Percentiles rank a stretch among this genome's conserved stretches.
These are phyloP conservation scores for Blera fallax DNA, from an alignment of 2,888 invertebrate species.

Conservation along the genomic window DNA sequence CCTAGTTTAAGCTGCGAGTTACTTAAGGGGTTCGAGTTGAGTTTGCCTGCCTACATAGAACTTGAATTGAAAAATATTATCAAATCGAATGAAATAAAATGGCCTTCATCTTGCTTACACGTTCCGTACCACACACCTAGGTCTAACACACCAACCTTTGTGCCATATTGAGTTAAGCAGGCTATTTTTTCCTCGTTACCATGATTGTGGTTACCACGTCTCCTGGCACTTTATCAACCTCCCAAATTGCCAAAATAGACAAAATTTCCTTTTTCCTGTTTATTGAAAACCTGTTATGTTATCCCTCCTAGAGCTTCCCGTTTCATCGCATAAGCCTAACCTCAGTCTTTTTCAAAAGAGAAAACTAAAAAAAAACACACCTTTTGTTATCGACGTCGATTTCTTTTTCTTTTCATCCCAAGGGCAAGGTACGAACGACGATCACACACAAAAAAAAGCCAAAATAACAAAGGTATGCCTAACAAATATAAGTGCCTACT, in stretches of 20 bases:
- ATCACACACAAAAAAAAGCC: not conserved
- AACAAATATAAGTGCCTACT: constrained; percentile 47
- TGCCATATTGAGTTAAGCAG: too few species aligned
- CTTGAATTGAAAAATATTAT: too few species aligned
- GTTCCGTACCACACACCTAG: too few species aligned
- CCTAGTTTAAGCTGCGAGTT: too few species aligned
- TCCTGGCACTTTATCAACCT: not conserved
- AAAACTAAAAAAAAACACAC: not conserved
- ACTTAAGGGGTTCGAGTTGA: too few species aligned
- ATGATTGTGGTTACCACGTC: not conserved
- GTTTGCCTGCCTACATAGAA: too few species aligned
- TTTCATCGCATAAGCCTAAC: not conserved
- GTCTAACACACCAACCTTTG: too few species aligned
- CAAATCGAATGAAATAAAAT: too few species aligned
- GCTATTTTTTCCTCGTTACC: too few species aligned
- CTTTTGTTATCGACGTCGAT: constrained; percentile 6
- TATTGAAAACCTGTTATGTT: not conserved
- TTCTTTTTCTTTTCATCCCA: not conserved
- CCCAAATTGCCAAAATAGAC: not conserved
- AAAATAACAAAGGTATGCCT: constrained; percentile 12
- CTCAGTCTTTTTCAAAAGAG: not conserved
- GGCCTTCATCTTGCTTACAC: too few species aligned
- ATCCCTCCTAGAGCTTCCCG: not conserved
- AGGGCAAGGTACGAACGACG: not conserved
- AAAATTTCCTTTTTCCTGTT: not conserved